Percentiles rank a stretch among this genome's conserved stretches.
Conservation (phyloP, 2,888 invertebrate species). For the Saturnia japonica region DNA sequence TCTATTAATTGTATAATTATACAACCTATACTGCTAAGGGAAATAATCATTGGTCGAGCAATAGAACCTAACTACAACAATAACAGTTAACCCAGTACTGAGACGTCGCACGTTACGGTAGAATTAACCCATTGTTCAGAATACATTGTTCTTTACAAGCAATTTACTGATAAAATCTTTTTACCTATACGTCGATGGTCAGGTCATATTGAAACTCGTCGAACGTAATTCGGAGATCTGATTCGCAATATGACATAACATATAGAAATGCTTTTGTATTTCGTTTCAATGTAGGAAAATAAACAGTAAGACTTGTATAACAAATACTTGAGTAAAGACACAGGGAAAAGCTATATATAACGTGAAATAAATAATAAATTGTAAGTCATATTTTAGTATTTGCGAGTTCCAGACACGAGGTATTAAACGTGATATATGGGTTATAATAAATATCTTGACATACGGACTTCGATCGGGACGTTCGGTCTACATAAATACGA, state of each 20-base stretch:
- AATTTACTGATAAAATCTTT: constrained; percentile 10
- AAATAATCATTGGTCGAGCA: background rate
- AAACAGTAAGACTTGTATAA: background rate
- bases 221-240: background rate
- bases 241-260: no score
- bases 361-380: background rate
- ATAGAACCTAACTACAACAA: constrained; percentile 7
- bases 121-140: background rate
- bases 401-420: background rate
- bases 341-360: background rate
- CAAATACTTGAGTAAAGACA: background rate
- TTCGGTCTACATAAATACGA: background rate
- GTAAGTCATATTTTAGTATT: constrained; percentile 1
- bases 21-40: background rate
- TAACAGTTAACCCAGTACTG: constrained; percentile 1
- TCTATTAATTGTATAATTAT: background rate
- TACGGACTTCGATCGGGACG: background rate
- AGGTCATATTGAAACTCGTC: background rate
- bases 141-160: constrained; percentile 8
- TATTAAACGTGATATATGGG: constrained; percentile 3
- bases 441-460: constrained; percentile 1
- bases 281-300: no score
- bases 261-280: background rate
- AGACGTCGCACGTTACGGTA: background rate
- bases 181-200: background rate